Evolutionary conservation across 2,113 vertebrate species (phyloP), one percentile per base, ranked within the genome.

Genomic region (Pygoscelis antarcticus): DNA sequence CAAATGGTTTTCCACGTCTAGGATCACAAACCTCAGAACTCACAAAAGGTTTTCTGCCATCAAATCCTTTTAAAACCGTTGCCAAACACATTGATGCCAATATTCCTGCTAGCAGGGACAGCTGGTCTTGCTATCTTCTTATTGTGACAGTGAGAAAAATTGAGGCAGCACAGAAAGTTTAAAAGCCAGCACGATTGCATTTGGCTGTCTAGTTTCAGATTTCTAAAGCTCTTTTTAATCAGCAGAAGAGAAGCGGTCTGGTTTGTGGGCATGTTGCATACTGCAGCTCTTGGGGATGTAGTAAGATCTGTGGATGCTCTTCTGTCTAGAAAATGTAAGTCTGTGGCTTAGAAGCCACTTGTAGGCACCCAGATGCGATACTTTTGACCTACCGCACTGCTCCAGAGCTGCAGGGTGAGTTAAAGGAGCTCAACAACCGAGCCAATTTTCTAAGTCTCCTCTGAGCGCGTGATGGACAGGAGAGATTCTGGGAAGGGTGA

Each of bases 61-160:
- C 84, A 91, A 88, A 91, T 83, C 87, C 60, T 93, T 95, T 95
- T 71, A 95, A 96, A 96, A 77, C 71, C 46, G 0, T 93, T 94
- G 93, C 94, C 87, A 96, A 95, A 91, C 51, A 92, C 81, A 90
- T 16, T 72, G 74, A 90, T 94, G 91, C 82, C 91, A 77, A 93
- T 93, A 91, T 83, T 96, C 66, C 87, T 97, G 93, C 94, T 89
- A 94, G 89, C 71, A 95, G 97, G 94, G 94, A 94, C 93, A 96
- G 89, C 91, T 95, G 93, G 94, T 96, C 91, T 96, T 88, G 78
- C 91, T 40, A 64, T 72, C 84, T 95, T 84, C 95, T 95, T 95
- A 86, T 96, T 88, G 58, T 94, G 82, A 87, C 91, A 96, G 87
- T 76, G 78, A 91, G 84, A 96, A 95, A 97, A 95, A 96, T 74